Evolutionary conservation across 2,113 vertebrate species (phyloP).

Genomic region (Pseudois nayaur): DNA sequence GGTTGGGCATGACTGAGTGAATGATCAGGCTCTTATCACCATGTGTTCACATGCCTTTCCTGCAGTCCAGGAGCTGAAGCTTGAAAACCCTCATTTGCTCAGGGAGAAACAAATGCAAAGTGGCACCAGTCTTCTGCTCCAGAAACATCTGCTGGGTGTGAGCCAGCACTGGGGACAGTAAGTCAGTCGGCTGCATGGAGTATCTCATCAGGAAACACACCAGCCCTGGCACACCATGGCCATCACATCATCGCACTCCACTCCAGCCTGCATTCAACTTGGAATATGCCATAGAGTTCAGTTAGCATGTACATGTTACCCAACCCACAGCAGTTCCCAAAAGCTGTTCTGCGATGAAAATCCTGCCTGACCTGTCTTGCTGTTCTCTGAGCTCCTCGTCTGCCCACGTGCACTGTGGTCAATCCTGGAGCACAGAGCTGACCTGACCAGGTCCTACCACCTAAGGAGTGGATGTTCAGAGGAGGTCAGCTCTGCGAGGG

Average conservation of each 20-base stretch:
- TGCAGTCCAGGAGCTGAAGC: background rate
- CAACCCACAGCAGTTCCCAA: background rate
- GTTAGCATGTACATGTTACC: background rate
- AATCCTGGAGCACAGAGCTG: background rate
- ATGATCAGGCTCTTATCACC: background rate
- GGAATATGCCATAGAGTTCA: accelerated
- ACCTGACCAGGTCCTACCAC: background rate
- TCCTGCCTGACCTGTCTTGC: too few relatives aligned
- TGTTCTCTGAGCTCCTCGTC: background rate
- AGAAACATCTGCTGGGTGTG: background rate
- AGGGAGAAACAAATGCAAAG: background rate
- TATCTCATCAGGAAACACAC: background rate
- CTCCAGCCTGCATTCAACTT: background rate
- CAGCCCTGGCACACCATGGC: accelerated
- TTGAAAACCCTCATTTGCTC: background rate
- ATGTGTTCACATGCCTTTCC: background rate
- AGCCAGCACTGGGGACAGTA: background rate
- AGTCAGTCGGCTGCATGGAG: accelerated
- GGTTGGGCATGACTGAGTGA: background rate
- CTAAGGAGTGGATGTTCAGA: background rate
- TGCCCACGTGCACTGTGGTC: accelerated
- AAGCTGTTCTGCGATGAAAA: accelerated
- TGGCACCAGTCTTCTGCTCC: background rate
- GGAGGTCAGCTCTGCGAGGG: background rate
- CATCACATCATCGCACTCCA: accelerated